Percentiles rank a stretch among this genome's conserved stretches.
Evolutionary conservation across 2,797 vertebrate species (phyloP).

Genomic region (Hippoglossus hippoglossus): DNA sequence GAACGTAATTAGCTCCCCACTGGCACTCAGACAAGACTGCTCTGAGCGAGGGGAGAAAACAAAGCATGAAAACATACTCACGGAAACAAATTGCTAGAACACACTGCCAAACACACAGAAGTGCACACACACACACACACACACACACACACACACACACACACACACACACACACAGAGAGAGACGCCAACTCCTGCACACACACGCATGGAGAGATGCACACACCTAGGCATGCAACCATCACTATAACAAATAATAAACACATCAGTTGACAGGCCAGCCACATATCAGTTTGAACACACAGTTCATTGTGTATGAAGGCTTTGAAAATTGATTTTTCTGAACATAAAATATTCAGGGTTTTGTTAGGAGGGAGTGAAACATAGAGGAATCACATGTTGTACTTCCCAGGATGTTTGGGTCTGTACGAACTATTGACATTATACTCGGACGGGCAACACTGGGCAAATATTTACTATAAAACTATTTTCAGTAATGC

Average conservation of each 20-base stretch:
- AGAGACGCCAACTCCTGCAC: background rate
- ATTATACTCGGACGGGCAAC: too few species aligned
- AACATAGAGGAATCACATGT: background rate
- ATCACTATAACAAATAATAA: too few species aligned
- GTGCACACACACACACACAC: background rate
- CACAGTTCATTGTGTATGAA: slow-evolving; percentile 26
- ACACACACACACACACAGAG: background rate
- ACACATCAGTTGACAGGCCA: slow-evolving; percentile 15
- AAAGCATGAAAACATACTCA: slow-evolving; percentile 56
- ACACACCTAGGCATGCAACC: too few species aligned
- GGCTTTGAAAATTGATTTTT: background rate
- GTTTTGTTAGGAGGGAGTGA: background rate
- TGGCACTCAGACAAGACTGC: slow-evolving; percentile 47
- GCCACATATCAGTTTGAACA: background rate
- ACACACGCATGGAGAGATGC: too few species aligned
- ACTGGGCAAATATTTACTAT: too few species aligned
- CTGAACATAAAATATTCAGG: slow-evolving; percentile 13
- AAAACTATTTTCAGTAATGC: too few species aligned
- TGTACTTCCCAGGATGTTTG: background rate
- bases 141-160: slow-evolving; percentile 1
- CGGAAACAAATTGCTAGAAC: slow-evolving; percentile 26
- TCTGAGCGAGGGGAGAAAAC: slow-evolving; percentile 62
- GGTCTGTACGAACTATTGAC: background rate
- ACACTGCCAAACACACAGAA: slow-evolving; percentile 1
- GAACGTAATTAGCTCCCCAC: slow-evolving; percentile 66